Evolutionary conservation across 2,113 vertebrate genomes (phyloP).

Genomic region (Corythoichthys haematopterus): DNA sequence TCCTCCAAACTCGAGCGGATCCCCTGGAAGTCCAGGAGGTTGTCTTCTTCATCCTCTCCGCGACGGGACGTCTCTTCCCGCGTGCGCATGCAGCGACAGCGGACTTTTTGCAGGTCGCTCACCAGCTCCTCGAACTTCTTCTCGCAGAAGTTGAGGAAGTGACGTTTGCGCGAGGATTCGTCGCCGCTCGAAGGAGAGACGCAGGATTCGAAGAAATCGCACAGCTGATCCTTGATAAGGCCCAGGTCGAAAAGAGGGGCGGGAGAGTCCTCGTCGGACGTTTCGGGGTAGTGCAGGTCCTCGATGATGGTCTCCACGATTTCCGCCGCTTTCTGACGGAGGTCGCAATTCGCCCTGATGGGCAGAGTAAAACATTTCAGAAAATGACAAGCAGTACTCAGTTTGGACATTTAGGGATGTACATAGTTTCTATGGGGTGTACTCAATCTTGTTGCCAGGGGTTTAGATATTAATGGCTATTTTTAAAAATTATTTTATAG

Average conservation of each 20-base stretch:
- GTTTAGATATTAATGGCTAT: too few species aligned
- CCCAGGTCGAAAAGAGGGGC: neutral
- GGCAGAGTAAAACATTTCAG: too few species aligned
- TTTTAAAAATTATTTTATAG: too few species aligned
- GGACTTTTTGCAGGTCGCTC: neutral
- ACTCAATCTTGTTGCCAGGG: too few species aligned
- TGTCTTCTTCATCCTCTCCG: neutral
- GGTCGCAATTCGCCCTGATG: neutral
- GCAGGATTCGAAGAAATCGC: conserved; percentile 6
- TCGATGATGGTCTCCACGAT: conserved; percentile 3
- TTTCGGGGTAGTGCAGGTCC: neutral
- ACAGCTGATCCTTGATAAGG: conserved; percentile 6
- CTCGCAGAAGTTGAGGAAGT: conserved; percentile 7
- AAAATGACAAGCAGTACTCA: too few species aligned
- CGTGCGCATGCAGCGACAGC: neutral
- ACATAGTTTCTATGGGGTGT: too few species aligned
- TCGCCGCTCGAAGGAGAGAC: neutral
- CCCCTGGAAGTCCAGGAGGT: conserved; percentile 2
- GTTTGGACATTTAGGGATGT: too few species aligned
- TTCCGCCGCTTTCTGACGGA: neutral
- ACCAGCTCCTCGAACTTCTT: conserved; percentile 5
- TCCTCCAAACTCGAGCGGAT: neutral
- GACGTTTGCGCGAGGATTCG: neutral
- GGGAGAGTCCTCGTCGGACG: neutral
- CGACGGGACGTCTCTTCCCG: neutral